Percentiles rank a stretch among this genome's conserved stretches.
phyloP scores from a whole-genome alignment of 2,797 vertebrate species.

The Xerus rutilus region DNA sequence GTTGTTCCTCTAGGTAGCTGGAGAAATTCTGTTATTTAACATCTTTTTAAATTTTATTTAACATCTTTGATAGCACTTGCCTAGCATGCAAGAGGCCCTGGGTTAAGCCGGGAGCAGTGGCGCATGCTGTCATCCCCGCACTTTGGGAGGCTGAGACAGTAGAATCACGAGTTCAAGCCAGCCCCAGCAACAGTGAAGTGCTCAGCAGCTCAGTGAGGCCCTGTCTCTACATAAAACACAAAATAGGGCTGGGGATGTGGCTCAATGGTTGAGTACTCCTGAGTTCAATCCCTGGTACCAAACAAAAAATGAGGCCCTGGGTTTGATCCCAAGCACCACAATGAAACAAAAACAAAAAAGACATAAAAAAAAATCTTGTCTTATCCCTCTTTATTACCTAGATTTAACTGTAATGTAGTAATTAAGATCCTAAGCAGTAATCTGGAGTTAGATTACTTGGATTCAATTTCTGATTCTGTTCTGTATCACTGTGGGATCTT shows the following conservation, averaged over 20 bases:
- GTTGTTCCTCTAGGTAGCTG: neutral
- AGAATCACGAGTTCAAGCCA: too few species aligned
- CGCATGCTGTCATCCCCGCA: too few species aligned
- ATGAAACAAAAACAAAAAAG: too few species aligned
- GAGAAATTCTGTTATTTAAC: constrained; percentile 3
- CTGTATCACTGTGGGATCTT: neutral
- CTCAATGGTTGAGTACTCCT: too few species aligned
- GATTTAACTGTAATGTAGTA: neutral
- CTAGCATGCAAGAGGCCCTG: neutral
- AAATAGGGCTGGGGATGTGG: too few species aligned
- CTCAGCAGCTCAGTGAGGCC: too few species aligned
- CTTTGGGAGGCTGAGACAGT: too few species aligned
- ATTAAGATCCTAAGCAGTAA: neutral
- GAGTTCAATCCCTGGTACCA: too few species aligned
- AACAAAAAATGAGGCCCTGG: neutral
- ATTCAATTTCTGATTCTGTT: neutral
- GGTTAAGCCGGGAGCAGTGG: neutral
- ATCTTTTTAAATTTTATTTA: neutral
- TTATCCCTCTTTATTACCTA: neutral
- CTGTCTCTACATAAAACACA: too few species aligned
- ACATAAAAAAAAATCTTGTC: neutral
- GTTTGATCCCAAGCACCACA: neutral
- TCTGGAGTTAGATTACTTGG: neutral
- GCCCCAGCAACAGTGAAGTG: too few species aligned
- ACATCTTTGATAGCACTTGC: neutral